Evolutionary conservation across 2,113 vertebrate genomes (phyloP), one percentile per base, ranked within the genome.

Genomic region (Engystomops pustulosus): DNA sequence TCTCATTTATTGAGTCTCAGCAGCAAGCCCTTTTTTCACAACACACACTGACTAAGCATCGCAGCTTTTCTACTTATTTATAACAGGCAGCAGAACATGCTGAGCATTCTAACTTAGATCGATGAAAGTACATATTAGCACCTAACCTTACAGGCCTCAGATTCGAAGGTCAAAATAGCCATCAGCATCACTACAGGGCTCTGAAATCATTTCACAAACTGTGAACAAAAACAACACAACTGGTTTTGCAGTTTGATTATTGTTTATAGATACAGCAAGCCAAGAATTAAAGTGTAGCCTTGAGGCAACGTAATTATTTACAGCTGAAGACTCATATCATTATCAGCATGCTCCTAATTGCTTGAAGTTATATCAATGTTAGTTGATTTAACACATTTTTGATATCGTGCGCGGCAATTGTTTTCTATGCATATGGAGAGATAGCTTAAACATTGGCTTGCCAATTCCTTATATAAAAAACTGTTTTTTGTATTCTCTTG

Each of bases 321-420:
- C 97, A 98, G 96, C 97, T 97, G 97, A 98, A 98, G 96, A 97
- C 96, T 97, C 96, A 96, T 98, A 97, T 97, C 96, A 96, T 98
- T 98, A 98, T 97, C 97, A 99, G 97, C 93, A 86, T 95, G 95
- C 93, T 96, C 94, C 96, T 99, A 99, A 98, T 98, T 98, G 96
- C 96, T 96, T 97, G 95, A 97, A 97, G 95, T 98, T 97, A 96
- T 97, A 98, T 96, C 96, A 97, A 95, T 97, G 96, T 98, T 97
- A 96, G 96, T 95, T 96, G 96, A 98, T 97, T 96, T 97, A 97
- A 94, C 93, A 94, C 94, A 92, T 95, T 94, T 94, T 95, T 95
- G 91, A 94, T 95, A 95, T 95, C 93, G 94, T 91, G 93, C 92
- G 91, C 92, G 92, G 92, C 95, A 94, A 96, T 95, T 94, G 94